Conservation (phyloP, 2,113 vertebrate species). For the Caracal caracal region DNA sequence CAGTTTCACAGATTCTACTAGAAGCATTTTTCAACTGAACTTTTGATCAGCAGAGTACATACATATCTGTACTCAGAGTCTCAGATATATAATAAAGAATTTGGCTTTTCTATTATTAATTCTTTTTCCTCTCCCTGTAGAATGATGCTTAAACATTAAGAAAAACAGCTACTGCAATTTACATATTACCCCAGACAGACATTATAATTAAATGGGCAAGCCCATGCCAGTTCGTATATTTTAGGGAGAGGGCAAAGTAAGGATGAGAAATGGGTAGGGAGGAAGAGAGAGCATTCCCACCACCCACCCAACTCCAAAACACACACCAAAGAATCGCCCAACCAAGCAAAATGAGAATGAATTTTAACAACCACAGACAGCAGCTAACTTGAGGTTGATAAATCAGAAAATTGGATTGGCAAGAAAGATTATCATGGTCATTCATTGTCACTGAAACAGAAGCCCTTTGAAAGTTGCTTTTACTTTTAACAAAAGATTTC, state of each 20-base stretch:
- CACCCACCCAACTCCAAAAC: slow-evolving; percentile 81
- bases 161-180: slow-evolving; percentile 65
- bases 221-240: slow-evolving; percentile 51
- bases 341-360: slow-evolving; percentile 85
- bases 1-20: slow-evolving; percentile 63
- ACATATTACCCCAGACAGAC: slow-evolving; percentile 48
- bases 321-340: slow-evolving; percentile 86
- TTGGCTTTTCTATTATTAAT: slow-evolving; percentile 27
- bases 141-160: slow-evolving; percentile 57
- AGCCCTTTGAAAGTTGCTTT: slow-evolving; percentile 78
- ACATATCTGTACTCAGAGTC: slow-evolving; percentile 72
- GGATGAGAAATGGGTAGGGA: slow-evolving; percentile 54
- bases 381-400: slow-evolving; percentile 77
- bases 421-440: slow-evolving; percentile 72
- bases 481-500: slow-evolving; percentile 80
- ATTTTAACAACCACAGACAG: slow-evolving; percentile 82
- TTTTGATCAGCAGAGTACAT: slow-evolving; percentile 43
- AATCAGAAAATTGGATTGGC: slow-evolving; percentile 64
- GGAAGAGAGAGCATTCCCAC: slow-evolving; percentile 69
- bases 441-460: slow-evolving; percentile 78
- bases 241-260: slow-evolving; percentile 64
- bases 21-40: slow-evolving; percentile 37
- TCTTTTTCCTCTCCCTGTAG: slow-evolving; percentile 39
- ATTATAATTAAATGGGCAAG: slow-evolving; percentile 58
- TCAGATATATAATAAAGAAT: slow-evolving; percentile 64